phyloP scores from a whole-genome alignment of 2,888 invertebrate genomes.

The Ophion costatus region DNA sequence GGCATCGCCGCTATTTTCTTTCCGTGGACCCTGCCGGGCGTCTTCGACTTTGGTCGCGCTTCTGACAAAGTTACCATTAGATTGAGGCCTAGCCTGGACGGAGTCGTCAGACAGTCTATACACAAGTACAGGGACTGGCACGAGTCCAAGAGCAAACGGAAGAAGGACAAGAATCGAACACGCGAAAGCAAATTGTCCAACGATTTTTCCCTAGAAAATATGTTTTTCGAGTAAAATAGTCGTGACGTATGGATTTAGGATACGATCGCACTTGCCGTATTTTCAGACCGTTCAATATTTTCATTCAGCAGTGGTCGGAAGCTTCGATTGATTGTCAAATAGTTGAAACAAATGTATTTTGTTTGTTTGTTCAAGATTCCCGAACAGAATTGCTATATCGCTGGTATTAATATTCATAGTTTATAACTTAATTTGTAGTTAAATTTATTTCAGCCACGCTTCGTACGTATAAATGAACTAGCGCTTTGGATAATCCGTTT shows the following conservation, averaged over 20 bases:
- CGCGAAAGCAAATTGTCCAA: neutral
- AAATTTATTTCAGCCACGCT: constrained; percentile 29
- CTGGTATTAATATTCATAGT: constrained; percentile 42
- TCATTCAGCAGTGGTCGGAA: neutral
- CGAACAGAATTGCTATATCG: constrained; percentile 4
- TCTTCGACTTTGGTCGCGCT: constrained; percentile 78
- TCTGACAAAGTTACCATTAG: constrained; percentile 65
- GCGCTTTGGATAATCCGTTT: constrained; percentile 30
- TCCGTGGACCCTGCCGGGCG: constrained; percentile 87
- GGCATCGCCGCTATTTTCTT: constrained; percentile 87
- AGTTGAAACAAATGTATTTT: neutral
- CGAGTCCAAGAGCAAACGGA: constrained; percentile 79
- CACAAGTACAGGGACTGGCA: constrained; percentile 74
- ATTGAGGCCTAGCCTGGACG: constrained; percentile 73
- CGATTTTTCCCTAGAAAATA: neutral
- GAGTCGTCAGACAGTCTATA: constrained; percentile 74
- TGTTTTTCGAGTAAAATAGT: neutral
- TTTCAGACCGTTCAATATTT: constrained; percentile 5
- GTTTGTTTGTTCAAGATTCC: neutral
- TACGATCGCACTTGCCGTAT: constrained; percentile 46
- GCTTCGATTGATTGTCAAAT: constrained; percentile 21
- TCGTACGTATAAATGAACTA: constrained; percentile 33
- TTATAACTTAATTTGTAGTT: constrained; percentile 55
- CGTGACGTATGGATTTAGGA: neutral
- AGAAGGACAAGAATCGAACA: constrained; percentile 77